Conservation (phyloP, 2,797 vertebrate genomes). For the Lateolabrax maculatus region DNA sequence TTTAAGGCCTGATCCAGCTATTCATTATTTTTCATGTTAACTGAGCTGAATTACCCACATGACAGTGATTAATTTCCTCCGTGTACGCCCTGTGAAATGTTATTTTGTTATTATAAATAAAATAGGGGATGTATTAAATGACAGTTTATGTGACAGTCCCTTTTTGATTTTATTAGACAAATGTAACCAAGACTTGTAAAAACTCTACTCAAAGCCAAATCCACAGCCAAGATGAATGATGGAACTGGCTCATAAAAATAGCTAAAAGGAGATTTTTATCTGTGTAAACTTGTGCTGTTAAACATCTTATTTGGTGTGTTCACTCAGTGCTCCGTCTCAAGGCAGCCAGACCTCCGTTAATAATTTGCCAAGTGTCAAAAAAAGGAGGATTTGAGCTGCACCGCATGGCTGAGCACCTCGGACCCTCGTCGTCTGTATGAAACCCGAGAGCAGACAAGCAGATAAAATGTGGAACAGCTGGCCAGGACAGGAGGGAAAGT, state of each 20-base stretch:
- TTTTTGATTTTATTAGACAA: slow-evolving; percentile 56
- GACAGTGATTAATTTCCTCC: slow-evolving; percentile 48
- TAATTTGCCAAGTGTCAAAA: slow-evolving; percentile 80
- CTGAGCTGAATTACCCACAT: slow-evolving; percentile 22
- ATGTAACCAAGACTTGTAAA: slow-evolving; percentile 46
- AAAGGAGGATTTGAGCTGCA: slow-evolving; percentile 69
- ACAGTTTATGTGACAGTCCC: slow-evolving; percentile 56
- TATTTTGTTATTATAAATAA: slow-evolving; percentile 57
- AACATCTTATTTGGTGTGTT: slow-evolving; percentile 63
- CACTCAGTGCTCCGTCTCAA: slow-evolving; percentile 48
- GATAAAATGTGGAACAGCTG: slow-evolving; percentile 94
- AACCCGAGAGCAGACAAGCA: slow-evolving; percentile 89
- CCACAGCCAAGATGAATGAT: slow-evolving; percentile 47
- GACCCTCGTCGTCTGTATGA: slow-evolving; percentile 75
- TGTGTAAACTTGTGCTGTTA: slow-evolving; percentile 43
- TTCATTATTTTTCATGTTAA: slow-evolving; percentile 16
- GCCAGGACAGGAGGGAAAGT: slow-evolving; percentile 89
- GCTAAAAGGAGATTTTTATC: slow-evolving; percentile 53
- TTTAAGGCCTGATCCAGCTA: slow-evolving; percentile 41
- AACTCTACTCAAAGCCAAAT: slow-evolving; percentile 41
- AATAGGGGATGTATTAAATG: slow-evolving; percentile 36
- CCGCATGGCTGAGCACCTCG: slow-evolving; percentile 77
- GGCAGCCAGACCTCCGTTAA: slow-evolving; percentile 61
- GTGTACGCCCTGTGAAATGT: slow-evolving; percentile 13
- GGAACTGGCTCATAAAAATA: slow-evolving; percentile 52